Conservation (phyloP, 2,888 invertebrate genomes). For the Furcula furcula region DNA sequence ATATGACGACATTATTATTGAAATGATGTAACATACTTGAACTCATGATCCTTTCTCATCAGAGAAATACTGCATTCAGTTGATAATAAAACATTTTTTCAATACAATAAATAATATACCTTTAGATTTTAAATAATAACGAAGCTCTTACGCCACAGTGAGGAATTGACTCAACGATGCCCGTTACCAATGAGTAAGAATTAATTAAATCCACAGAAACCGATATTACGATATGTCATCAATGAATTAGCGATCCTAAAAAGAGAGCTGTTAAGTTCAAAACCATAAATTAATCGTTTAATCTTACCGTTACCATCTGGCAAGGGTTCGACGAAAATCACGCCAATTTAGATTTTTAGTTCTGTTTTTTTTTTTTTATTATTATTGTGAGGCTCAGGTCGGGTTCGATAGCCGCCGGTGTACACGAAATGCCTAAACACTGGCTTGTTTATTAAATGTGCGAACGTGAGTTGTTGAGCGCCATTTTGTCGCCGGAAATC, state of each 20-base stretch:
- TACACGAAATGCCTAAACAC: not conserved
- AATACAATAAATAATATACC: too few species aligned
- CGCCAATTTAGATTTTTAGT: conserved; percentile 65
- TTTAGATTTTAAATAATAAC: too few species aligned
- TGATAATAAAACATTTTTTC: too few species aligned
- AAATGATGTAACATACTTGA: too few species aligned
- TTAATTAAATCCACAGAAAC: conserved; percentile 66
- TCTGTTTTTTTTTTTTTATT: conserved; percentile 38
- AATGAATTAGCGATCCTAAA: conserved; percentile 39
- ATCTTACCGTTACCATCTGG: conserved; percentile 56
- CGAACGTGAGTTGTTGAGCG: not conserved
- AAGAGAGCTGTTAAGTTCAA: conserved; percentile 35
- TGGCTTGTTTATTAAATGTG: not conserved
- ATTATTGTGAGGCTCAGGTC: conserved; percentile 30
- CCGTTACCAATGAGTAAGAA: conserved; percentile 75
- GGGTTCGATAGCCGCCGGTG: conserved; percentile 4
- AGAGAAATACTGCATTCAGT: too few species aligned
- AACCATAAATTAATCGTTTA: conserved; percentile 21
- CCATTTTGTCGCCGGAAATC: not conserved
- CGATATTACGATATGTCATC: conserved; percentile 40
- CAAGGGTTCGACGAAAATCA: conserved; percentile 53
- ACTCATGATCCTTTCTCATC: too few species aligned
- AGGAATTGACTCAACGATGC: conserved; percentile 56
- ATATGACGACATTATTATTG: too few species aligned
- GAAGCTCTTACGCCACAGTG: conserved; percentile 38